Percentiles rank a stretch among this genome's conserved stretches.
These are phyloP conservation scores for Plemyria rubiginata DNA, from an alignment of 2,888 invertebrate species.

Conservation along the genomic window DNA sequence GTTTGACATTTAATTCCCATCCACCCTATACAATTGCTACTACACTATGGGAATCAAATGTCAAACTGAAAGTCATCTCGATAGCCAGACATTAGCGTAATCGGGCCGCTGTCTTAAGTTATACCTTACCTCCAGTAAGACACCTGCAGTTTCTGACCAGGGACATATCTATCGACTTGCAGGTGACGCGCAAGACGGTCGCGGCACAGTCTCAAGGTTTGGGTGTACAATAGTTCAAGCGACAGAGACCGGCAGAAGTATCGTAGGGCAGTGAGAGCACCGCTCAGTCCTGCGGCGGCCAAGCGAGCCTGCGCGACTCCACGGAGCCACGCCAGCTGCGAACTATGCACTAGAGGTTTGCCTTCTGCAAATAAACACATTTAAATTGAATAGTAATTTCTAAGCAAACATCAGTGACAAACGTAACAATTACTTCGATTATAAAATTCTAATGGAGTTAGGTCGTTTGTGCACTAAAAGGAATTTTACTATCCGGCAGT, in stretches of 20 bases:
- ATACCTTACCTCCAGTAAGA: conserved; percentile 94
- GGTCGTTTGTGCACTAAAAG: no score
- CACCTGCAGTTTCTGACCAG: conserved; percentile 95
- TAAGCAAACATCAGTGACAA: background rate
- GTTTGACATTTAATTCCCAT: no score
- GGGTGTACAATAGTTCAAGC: conserved; percentile 94
- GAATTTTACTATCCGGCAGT: no score
- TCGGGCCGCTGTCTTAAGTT: no score
- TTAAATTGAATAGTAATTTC: background rate
- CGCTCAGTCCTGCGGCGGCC: conserved; percentile 90
- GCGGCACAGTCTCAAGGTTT: conserved; percentile 93
- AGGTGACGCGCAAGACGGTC: conserved; percentile 95
- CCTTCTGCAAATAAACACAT: conserved; percentile 88
- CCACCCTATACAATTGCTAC: no score
- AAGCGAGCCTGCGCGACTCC: conserved; percentile 96
- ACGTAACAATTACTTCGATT: no score
- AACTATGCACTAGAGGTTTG: conserved; percentile 96
- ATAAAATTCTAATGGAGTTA: no score
- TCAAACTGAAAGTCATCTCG: no score
- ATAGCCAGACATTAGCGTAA: no score
- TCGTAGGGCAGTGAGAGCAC: conserved; percentile 87
- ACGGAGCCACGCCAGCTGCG: conserved; percentile 97
- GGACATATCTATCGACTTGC: conserved; percentile 95
- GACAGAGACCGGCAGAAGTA: conserved; percentile 98
- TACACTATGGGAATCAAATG: no score